Conservation (phyloP, 2,797 vertebrate species). For the Scolopax rusticola region DNA sequence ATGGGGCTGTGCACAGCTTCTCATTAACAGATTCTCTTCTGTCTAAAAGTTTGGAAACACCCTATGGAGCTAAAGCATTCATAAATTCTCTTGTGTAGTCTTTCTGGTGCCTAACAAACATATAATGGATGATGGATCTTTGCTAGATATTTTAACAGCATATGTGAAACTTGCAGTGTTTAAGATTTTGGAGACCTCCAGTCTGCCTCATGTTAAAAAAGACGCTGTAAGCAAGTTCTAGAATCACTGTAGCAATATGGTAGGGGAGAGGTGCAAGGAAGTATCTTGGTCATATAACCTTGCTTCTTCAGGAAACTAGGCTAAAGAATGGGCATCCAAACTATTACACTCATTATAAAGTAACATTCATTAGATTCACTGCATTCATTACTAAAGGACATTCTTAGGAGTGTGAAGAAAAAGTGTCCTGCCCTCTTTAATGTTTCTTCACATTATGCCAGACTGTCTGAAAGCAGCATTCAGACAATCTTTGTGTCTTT, state of each 20-base stretch:
- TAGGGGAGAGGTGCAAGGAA: background rate
- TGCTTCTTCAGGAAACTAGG: background rate
- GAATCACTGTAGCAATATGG: background rate
- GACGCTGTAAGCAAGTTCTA: background rate
- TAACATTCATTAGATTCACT: background rate
- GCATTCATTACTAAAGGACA: background rate
- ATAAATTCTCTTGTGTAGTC: background rate
- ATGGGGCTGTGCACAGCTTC: background rate
- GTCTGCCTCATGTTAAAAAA: background rate
- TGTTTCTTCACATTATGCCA: background rate
- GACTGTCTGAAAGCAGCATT: background rate
- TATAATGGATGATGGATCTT: background rate
- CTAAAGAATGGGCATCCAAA: background rate
- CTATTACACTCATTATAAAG: background rate
- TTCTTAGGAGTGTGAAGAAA: background rate
- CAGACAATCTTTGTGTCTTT: background rate
- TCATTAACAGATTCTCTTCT: background rate
- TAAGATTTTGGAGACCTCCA: background rate
- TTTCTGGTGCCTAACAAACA: background rate
- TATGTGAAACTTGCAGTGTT: background rate
- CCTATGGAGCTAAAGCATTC: background rate
- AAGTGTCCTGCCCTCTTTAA: background rate
- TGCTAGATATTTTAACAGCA: background rate
- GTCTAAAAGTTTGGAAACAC: background rate
- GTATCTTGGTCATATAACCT: background rate